Evolutionary conservation across 2,113 vertebrate genomes (phyloP).

Genomic region (Dicrurus megarhynchus): DNA sequence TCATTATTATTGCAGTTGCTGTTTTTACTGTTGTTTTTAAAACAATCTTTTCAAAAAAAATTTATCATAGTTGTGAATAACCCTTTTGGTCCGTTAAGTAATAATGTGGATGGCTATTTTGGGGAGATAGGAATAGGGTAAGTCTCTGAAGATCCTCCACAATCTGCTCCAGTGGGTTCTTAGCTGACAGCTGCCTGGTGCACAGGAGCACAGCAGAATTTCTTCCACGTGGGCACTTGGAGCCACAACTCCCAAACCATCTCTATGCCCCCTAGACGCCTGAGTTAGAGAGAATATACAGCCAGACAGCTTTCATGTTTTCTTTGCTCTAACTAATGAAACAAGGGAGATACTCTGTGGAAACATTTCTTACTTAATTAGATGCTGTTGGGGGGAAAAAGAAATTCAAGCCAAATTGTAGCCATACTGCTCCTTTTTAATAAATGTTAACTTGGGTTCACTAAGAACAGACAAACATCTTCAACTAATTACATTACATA

Average conservation of each 20-base stretch:
- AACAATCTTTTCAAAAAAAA: neutral
- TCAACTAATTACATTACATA: neutral
- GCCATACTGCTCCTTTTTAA: neutral
- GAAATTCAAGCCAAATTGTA: neutral
- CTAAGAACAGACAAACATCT: neutral
- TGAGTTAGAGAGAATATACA: neutral
- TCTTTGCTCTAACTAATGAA: neutral
- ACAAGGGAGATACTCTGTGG: neutral
- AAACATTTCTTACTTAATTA: neutral
- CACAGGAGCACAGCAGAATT: neutral
- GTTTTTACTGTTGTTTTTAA: neutral
- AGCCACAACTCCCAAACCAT: neutral
- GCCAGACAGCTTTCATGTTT: neutral
- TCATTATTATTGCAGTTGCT: neutral
- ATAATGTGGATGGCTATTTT: neutral
- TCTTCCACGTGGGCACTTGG: neutral
- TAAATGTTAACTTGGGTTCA: neutral
- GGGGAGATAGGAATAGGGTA: neutral
- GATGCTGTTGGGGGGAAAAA: fast-evolving
- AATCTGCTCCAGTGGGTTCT: neutral
- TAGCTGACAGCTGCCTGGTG: neutral
- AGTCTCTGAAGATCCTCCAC: neutral
- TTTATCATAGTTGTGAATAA: neutral
- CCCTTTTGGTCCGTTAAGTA: neutral
- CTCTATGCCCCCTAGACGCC: neutral